A percentile compares a stretch with the other conserved stretches of the same genome.
These are phyloP conservation scores for Eremobia ochroleuca DNA, from an alignment of 2,888 invertebrate species.

Conservation along the genomic window DNA sequence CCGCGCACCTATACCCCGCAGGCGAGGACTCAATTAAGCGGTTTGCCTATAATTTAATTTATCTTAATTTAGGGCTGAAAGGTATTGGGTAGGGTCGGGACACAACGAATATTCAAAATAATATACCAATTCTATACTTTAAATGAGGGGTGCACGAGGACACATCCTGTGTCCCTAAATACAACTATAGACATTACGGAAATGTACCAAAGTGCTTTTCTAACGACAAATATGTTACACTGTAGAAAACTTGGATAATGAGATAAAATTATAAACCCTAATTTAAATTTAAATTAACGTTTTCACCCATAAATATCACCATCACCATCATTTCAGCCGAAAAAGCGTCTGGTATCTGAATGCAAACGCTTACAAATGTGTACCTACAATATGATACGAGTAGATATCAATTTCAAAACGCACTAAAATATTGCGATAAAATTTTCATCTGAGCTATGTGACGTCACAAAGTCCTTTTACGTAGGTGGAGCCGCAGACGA, in stretches of 20 bases:
- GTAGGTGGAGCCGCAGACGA: neutral
- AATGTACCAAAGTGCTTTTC: neutral
- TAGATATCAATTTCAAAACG: neutral
- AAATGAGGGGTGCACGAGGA: constrained; percentile 3
- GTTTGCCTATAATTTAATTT: neutral
- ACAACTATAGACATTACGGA: neutral
- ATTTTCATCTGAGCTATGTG: neutral
- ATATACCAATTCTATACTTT: neutral
- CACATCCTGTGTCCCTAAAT: neutral
- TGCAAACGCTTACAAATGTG: neutral
- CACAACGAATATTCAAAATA: neutral
- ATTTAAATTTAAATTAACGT: neutral
- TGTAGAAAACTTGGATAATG: neutral
- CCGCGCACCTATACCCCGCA: too few relatives aligned
- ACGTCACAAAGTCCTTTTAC: neutral
- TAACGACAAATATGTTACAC: neutral
- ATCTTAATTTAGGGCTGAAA: neutral
- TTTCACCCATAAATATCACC: neutral
- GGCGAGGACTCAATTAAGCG: too few relatives aligned
- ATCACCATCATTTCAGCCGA: neutral
- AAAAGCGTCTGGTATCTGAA: neutral
- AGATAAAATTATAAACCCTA: neutral
- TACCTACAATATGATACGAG: neutral
- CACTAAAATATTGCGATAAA: neutral
- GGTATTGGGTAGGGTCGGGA: neutral